Evolutionary conservation across 2,113 vertebrate species (phyloP), one percentile per base, ranked within the genome.

Genomic region (Halcyon senegalensis): DNA sequence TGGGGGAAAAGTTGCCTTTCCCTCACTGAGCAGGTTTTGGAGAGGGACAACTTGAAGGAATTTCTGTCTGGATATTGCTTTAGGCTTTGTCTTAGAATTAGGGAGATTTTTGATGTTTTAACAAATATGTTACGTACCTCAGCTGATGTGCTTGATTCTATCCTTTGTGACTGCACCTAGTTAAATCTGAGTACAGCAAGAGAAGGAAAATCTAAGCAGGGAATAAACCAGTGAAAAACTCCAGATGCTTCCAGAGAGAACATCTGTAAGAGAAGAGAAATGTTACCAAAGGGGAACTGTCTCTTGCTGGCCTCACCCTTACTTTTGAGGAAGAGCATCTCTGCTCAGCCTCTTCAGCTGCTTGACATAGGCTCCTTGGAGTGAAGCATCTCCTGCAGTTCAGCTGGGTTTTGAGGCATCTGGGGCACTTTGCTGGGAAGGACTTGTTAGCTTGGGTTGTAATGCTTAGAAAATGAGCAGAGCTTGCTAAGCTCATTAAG

Each of bases 301-400:
- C 93, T 93, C 67, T 87, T 91, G 55, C 31, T 93, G 63, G 87
- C 70, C 82, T 94, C 62, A 83, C 55, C 74, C 78, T 69, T 62
- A 51, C 78, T 95, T 93, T 94, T 94, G 90, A 76, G 88, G 94
- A 94, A 88, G 88, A 85, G 73, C 51, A 13, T 87, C 33, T 72
- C 41, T 77, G 19, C 64, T 77, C 51, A 31, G 43, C 43, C 50
- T 46, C 56, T 75, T 70, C 6, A 81, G 87, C 62, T 76, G 62
- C 82, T 91, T 68, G 84, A 79, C 90, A 69, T 15, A 41, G 48
- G 30, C 33, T 89, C 31, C 81, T 93, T 9, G 53, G 74, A 63
- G 78, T 56, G 73, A 87, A 85, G 62, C 2, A 1, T 93, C 69
- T 75, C 30, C 21, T 41, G 81, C 0, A 1, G 58, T 43, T 39